Evolutionary conservation across 37 sponge, comb jelly and placozoan species (phyloP).

Genomic region (Tethya wilhelma): DNA sequence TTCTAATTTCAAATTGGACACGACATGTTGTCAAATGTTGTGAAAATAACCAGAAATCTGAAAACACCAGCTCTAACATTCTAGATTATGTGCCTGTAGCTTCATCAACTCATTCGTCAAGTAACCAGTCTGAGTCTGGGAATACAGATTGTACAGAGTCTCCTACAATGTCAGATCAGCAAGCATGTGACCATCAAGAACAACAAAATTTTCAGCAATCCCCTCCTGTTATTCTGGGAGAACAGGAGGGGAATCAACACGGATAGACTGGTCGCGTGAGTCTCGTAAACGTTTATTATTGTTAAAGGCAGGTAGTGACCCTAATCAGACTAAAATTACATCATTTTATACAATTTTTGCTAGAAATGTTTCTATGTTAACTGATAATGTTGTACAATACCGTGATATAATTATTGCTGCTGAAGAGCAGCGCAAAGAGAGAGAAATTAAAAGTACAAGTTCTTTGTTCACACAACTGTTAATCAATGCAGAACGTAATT

Average conservation of each 20-base stretch:
- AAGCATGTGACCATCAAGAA: no score
- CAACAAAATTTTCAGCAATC: no score
- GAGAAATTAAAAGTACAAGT: not conserved
- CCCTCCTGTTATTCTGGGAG: no score
- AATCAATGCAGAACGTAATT: slow-evolving; percentile 37
- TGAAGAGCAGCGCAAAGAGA: not conserved
- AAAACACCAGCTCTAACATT: not conserved
- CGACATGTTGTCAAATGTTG: slow-evolving; percentile 9
- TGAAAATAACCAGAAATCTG: not conserved
- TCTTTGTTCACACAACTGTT: slow-evolving; percentile 21
- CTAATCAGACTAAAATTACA: not conserved
- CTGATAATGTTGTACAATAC: not conserved
- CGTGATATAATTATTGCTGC: not conserved
- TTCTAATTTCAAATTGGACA: slow-evolving; percentile 42
- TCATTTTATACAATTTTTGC: no score
- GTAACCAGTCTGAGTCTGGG: no score
- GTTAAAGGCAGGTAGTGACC: no score
- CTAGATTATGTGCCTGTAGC: not conserved
- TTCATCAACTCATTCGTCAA: no score
- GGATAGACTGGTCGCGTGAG: no score
- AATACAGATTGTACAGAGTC: no score
- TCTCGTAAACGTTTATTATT: no score
- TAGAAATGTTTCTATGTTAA: not conserved
- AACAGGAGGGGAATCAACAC: no score
- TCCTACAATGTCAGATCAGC: no score